Evolutionary conservation across 2,797 vertebrate genomes (phyloP).

Genomic region (Cephalopachus bancanus): DNA sequence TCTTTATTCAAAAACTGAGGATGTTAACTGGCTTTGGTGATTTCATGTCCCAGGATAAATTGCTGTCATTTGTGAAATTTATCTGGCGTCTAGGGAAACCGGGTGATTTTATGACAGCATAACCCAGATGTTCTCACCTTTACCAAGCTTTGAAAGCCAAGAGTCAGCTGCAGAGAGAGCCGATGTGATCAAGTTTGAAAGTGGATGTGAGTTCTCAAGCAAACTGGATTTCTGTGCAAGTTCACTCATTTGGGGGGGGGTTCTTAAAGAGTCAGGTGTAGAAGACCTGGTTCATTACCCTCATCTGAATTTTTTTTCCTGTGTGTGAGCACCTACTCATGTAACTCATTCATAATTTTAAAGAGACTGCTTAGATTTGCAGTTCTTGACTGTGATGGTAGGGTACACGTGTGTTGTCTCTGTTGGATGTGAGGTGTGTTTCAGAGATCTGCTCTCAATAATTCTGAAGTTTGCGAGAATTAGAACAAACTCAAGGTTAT

Average conservation of each 20-base stretch:
- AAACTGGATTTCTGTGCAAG: neutral
- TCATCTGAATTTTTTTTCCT: neutral
- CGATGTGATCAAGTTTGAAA: neutral
- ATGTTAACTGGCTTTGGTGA: neutral
- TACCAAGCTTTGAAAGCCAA: neutral
- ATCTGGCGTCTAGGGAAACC: neutral
- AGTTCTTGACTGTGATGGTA: neutral
- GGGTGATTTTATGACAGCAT: neutral
- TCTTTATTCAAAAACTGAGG: neutral
- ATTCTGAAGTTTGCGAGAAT: neutral
- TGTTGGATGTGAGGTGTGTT: neutral
- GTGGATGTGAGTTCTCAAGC: neutral
- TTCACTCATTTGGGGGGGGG: neutral
- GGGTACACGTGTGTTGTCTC: neutral
- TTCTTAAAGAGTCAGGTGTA: neutral
- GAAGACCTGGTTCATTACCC: neutral
- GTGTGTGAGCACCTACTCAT: no score
- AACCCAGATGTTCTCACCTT: neutral
- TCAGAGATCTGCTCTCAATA: neutral
- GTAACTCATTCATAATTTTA: neutral
- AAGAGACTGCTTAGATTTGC: no score
- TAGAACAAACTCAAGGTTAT: neutral
- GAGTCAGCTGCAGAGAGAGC: neutral
- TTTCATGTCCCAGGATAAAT: neutral
- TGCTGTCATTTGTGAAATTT: neutral